These are phyloP conservation scores for Pygmarrhopalites habei DNA, from an alignment of 1,140 invertebrate genomes.

Conservation along the genomic window DNA sequence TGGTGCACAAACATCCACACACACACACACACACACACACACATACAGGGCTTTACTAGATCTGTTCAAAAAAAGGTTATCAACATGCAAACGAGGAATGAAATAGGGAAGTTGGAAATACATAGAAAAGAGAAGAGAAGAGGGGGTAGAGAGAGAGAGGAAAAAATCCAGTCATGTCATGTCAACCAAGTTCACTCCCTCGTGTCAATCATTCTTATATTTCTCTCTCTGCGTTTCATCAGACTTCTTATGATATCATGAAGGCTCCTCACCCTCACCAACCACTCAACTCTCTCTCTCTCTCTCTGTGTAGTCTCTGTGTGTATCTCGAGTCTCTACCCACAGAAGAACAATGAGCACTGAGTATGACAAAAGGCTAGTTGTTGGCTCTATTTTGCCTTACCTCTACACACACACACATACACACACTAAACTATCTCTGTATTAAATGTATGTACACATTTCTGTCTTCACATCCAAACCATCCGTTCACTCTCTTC, in stretches of 20 bases:
- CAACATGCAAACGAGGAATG: conserved; percentile 40
- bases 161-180: conserved; percentile 40
- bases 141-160: neutral
- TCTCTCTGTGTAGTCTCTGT: no score
- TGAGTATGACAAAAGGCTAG: neutral
- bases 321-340: no score
- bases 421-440: neutral
- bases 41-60: neutral
- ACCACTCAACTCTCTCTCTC: conserved; percentile 3
- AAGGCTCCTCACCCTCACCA: conserved; percentile 25
- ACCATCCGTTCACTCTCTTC: no score
- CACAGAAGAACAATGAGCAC: conserved; percentile 11
- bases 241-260: conserved; percentile 21
- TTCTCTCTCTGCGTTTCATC: conserved; percentile 29
- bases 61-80: conserved; percentile 37
- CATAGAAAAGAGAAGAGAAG: neutral
- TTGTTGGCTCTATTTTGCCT: neutral
- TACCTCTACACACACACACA: neutral
- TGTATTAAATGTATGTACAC: neutral
- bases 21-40: no score
- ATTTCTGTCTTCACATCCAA: no score
- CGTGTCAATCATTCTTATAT: conserved; percentile 39
- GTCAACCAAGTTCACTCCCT: conserved; percentile 40
- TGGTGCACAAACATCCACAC: no score
- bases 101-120: conserved; percentile 38